These are phyloP conservation scores for Folsomia candida DNA, from an alignment of 2,888 invertebrate genomes.

Conservation along the genomic window DNA sequence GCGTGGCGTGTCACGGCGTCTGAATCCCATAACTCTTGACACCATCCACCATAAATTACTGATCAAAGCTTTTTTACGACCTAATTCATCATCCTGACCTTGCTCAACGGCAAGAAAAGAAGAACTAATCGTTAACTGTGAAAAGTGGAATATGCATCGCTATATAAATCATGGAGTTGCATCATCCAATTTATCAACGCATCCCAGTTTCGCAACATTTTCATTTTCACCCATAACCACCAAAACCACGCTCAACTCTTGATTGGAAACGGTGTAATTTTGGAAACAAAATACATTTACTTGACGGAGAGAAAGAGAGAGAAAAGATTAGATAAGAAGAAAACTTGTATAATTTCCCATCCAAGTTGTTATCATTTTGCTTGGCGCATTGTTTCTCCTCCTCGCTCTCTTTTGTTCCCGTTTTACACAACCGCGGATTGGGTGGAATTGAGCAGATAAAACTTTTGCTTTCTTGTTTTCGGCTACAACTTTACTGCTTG, in stretches of 20 bases:
- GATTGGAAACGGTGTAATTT: background rate
- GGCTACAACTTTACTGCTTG: background rate
- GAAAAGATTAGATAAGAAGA: background rate
- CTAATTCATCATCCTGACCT: constrained; percentile 8
- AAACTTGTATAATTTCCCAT: background rate
- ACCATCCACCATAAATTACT: background rate
- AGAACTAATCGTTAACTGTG: background rate
- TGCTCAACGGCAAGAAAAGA: background rate
- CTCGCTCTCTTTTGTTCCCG: background rate
- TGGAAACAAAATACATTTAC: background rate
- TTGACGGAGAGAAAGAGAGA: background rate
- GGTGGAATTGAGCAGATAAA: background rate
- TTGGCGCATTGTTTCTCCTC: background rate
- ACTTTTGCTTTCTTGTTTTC: constrained; percentile 3
- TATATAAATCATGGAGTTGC: background rate
- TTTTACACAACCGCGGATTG: background rate
- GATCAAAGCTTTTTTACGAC: constrained; percentile 7
- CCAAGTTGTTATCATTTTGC: background rate
- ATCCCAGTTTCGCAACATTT: background rate
- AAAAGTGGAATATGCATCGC: background rate
- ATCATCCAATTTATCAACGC: background rate
- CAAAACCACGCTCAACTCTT: no score
- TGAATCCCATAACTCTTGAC: background rate
- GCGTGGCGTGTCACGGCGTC: no score
- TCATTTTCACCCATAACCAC: no score